Conservation (phyloP, 2,888 invertebrate genomes). For the Pristionchus mayeri region DNA sequence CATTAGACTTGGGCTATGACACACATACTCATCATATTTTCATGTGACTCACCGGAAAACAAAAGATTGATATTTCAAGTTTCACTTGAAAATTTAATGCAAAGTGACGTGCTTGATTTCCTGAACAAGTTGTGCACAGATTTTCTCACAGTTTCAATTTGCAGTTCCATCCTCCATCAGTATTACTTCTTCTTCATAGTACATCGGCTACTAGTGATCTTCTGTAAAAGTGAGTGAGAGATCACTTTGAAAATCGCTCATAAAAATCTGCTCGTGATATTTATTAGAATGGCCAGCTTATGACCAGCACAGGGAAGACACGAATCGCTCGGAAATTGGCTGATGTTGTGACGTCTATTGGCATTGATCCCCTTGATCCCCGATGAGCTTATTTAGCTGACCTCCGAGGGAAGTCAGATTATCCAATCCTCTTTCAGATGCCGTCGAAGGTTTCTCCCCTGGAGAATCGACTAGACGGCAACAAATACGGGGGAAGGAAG, state of each 20-base stretch:
- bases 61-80: too few relatives aligned
- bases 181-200: neutral
- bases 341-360: too few relatives aligned
- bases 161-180: conserved; percentile 21
- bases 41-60: too few relatives aligned
- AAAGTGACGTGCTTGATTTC: neutral
- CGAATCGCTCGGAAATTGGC: too few relatives aligned
- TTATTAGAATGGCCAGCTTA: conserved; percentile 7
- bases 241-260: neutral
- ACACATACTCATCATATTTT: too few relatives aligned
- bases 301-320: too few relatives aligned
- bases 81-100: neutral
- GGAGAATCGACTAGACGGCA: conserved; percentile 42
- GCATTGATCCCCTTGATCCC: too few relatives aligned
- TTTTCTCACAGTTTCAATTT: neutral
- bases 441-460: conserved; percentile 45
- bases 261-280: conserved; percentile 14
- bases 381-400: too few relatives aligned
- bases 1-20: too few relatives aligned
- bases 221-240: conserved; percentile 19
- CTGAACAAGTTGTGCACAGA: too few relatives aligned
- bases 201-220: conserved; percentile 9
- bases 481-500: conserved; percentile 32
- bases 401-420: too few relatives aligned
- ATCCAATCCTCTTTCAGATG: neutral